Base-by-base conservation (phyloP, 1,140 invertebrate species). In the Elymnias hypermnestra region DNA sequence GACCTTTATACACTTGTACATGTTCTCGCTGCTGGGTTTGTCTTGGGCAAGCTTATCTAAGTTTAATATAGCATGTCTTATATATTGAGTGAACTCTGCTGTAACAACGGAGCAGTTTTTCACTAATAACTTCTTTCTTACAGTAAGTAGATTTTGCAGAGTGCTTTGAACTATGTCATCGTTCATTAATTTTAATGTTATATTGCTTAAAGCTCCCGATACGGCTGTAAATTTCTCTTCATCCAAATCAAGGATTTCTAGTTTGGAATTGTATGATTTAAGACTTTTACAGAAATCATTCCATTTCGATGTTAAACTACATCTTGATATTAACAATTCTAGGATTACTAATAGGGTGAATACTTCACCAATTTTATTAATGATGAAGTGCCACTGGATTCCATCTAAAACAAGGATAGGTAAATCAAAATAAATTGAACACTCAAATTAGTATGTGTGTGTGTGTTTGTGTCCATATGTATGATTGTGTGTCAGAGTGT, bases 71-170 rank as follows among this genome's bases (percentile, higher is more conserved):
- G 87, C 81, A 58, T 90, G 90, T 64, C 89, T 91, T 19, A 97
- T 83, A 68, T 93, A 95, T 23, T 88, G 84, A 15, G 88, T 75
- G 71, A 95, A 91, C 74, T 95, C 93, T 54, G 93, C 90, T 29
- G 88, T 89, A 65, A 95, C 89, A 29, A 82, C 64, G 6, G 88
- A 63, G 18, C 84, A 86, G 58, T 90, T 92, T 66, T 94, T 94
- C 5, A 89, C 83, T 9, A 88, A 86, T 18, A 89, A 65, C 28
- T 57, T 86, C 48, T 87, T 79, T 43, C 89, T 89, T 18, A 92
- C 82, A 46, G 91, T 89, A 84, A 93, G 90, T 17, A 90, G 79
- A 57, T 89, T 89, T 58, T 94, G 91, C 4, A 95, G 57, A 35
- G 82, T 74, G 39, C 75, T 87, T 60, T 79, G 74, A 25, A 85